Percentiles rank a stretch among this genome's conserved stretches.
phyloP scores from a whole-genome alignment of 92 coral and sea anemone genomes.

The Virgularia gustaviana region DNA sequence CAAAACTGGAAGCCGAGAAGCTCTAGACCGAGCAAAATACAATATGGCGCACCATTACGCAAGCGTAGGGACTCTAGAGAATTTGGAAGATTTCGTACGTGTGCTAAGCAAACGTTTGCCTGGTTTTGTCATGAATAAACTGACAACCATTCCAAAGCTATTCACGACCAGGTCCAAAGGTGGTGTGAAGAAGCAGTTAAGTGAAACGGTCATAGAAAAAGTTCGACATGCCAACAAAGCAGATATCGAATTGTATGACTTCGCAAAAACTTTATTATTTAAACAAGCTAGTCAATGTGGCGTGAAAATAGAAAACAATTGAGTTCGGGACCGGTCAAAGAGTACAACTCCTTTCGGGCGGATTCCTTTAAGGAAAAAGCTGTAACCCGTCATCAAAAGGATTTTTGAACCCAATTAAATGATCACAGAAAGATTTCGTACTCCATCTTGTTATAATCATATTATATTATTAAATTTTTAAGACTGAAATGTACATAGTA shows the following conservation, averaged over 20 bases:
- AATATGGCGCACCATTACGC: slow-evolving; percentile 73
- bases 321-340: too few species aligned
- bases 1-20: slow-evolving; percentile 58
- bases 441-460: too few species aligned
- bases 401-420: too few species aligned
- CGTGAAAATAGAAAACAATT: slow-evolving; percentile 38
- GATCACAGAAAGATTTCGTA: too few species aligned
- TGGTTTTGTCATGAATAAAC: slow-evolving; percentile 47
- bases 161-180: slow-evolving; percentile 14
- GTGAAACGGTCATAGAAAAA: slow-evolving; percentile 40
- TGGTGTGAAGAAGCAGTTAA: slow-evolving; percentile 45
- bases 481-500: too few species aligned
- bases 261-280: slow-evolving; percentile 57
- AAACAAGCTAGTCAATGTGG: slow-evolving; percentile 77
- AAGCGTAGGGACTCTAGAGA: slow-evolving; percentile 69
- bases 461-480: too few species aligned
- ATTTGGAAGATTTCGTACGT: slow-evolving; percentile 59
- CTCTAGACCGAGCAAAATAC: slow-evolving; percentile 66
- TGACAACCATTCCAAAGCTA: background rate
- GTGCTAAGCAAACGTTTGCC: slow-evolving; percentile 78
- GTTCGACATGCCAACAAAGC: slow-evolving; percentile 68
- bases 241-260: slow-evolving; percentile 67
- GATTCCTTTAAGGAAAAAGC: too few species aligned
- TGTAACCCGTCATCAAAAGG: too few species aligned
- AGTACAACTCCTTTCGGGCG: too few species aligned